Percentiles rank a stretch among this genome's conserved stretches.
Conservation (phyloP, 1,140 invertebrate species). For the Macrobrachium nipponense region DNA sequence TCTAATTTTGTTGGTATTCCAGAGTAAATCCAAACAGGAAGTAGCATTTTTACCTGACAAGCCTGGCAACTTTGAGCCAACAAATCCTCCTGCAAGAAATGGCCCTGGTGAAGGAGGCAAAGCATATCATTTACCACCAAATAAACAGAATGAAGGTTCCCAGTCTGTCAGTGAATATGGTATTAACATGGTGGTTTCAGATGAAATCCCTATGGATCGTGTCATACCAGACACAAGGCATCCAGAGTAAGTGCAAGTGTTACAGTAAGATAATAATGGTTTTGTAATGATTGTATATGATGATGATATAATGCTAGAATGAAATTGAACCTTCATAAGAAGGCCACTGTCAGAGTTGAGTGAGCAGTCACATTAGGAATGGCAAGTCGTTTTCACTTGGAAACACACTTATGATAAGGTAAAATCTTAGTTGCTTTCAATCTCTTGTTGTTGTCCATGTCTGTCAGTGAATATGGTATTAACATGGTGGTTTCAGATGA, state of each 20-base stretch:
- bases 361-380: too few relatives aligned
- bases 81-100: slow-evolving; percentile 71
- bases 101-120: slow-evolving; percentile 89
- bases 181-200: slow-evolving; percentile 97
- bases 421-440: too few relatives aligned
- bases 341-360: too few relatives aligned
- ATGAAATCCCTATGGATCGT: slow-evolving; percentile 88
- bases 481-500: slow-evolving; percentile 97
- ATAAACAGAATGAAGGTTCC: slow-evolving; percentile 80
- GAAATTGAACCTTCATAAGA: too few relatives aligned
- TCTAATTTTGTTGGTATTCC: too few relatives aligned
- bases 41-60: slow-evolving; percentile 64
- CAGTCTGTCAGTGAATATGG: slow-evolving; percentile 80
- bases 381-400: too few relatives aligned
- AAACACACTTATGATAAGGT: too few relatives aligned
- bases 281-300: background rate
- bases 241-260: slow-evolving; percentile 76
- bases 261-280: background rate
- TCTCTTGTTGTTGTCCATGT: background rate
- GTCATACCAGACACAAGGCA: slow-evolving; percentile 88
- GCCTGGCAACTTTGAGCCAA: slow-evolving; percentile 72
- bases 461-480: slow-evolving; percentile 87
- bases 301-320: too few relatives aligned
- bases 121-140: slow-evolving; percentile 78
- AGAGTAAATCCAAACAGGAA: slow-evolving; percentile 54